These are phyloP conservation scores for Laupala kohalensis DNA, from an alignment of 1,140 invertebrate genomes.

Conservation along the genomic window DNA sequence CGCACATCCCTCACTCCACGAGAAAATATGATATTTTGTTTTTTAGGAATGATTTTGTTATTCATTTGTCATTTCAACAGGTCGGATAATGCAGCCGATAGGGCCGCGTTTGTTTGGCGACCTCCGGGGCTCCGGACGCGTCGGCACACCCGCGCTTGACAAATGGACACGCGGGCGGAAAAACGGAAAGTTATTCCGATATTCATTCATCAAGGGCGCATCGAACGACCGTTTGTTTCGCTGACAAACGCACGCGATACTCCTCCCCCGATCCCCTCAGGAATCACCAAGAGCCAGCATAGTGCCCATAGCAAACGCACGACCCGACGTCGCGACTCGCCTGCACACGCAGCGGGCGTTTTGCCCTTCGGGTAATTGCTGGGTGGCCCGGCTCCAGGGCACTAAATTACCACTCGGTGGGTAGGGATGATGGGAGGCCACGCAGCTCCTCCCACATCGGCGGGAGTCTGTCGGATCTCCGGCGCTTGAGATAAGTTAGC, in stretches of 20 bases:
- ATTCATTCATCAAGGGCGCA: background rate
- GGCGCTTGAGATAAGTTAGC: too few relatives aligned
- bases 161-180: background rate
- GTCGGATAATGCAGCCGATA: background rate
- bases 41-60: background rate
- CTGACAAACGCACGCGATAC: background rate
- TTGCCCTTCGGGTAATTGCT: background rate
- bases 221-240: background rate
- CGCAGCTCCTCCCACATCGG: too few relatives aligned
- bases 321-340: background rate
- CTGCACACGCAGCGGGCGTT: background rate
- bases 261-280: background rate
- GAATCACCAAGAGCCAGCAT: too few relatives aligned
- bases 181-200: background rate
- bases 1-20: background rate
- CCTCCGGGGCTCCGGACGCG: background rate
- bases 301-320: too few relatives aligned
- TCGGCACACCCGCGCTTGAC: background rate
- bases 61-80: background rate
- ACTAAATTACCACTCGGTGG: background rate
- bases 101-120: background rate
- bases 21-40: background rate
- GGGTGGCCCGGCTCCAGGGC: background rate
- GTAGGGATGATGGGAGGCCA: too few relatives aligned
- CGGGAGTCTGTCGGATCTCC: too few relatives aligned